Evolutionary conservation across 2,113 vertebrate species (phyloP).

Genomic region (Microcebus murinus): DNA sequence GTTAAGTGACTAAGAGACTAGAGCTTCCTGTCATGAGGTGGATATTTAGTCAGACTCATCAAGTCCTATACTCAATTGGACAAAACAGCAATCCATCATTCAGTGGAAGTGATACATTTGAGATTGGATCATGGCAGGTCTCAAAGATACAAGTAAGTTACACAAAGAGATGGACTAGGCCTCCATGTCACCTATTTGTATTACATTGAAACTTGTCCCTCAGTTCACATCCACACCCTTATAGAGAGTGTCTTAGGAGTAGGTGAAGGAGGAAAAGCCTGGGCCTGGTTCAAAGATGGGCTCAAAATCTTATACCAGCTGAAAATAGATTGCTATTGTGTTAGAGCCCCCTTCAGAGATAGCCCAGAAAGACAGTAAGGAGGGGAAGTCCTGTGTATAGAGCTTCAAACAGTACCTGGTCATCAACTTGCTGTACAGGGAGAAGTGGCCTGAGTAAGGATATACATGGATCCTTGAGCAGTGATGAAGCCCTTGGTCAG

Average conservation of each 20-base stretch:
- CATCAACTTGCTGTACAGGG: neutral
- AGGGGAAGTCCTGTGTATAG: neutral
- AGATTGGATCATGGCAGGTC: neutral
- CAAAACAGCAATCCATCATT: neutral
- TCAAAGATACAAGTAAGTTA: neutral
- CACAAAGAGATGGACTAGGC: neutral
- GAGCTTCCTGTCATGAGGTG: neutral
- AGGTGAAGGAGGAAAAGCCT: neutral
- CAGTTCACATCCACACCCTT: neutral
- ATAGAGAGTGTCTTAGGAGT: neutral
- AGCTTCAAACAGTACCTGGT: neutral
- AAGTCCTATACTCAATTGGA: neutral
- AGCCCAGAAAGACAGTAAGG: neutral
- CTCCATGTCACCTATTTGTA: neutral
- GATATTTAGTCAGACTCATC: neutral
- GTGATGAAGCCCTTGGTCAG: neutral
- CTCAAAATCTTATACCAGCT: neutral
- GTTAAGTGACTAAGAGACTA: neutral
- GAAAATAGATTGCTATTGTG: neutral
- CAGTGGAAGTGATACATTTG: neutral
- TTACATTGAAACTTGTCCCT: neutral
- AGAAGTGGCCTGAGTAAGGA: neutral
- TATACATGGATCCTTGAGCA: neutral
- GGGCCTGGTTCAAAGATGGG: neutral
- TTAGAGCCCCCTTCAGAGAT: neutral